Evolutionary conservation across 2,888 invertebrate genomes (phyloP), one percentile per base, ranked within the genome.

Genomic region (Dilophus febrilis): DNA sequence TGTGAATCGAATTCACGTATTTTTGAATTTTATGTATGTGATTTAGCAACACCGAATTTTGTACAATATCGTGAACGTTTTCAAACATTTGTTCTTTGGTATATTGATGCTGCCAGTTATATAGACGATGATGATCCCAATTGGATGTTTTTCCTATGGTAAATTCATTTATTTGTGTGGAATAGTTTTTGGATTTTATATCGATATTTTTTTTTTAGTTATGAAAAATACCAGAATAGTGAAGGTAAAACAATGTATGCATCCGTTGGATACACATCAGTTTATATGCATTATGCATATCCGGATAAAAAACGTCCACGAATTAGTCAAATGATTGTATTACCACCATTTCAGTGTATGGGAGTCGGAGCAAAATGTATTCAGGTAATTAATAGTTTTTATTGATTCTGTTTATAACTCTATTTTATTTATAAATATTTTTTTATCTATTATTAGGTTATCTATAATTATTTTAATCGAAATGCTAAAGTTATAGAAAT

Each of bases 271-370:
- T 95, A 87, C 61, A 77, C 83, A 37, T 87, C 91, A 0, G 81
- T 90, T 33, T 98, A 95, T 64, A 80, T 86, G 48, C 98, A 92
- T 64, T 98, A 87, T 58, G 85, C 87, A 3, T 94, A 92, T 62
- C 94, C 95, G 0, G 71, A 74, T 44, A 77, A 83, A 56, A 74
- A 75, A 39, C 72, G 97, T 26, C 88, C 94, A 4, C 72, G 97
- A 43, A 83, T 98, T 46, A 87, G 91, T 46, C 95, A 97, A 63
- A 80, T 92, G 57, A 68, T 95, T 42, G 72, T 95, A 33, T 61
- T 97, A 46, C 95, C 95, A n/a, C 86, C 90, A 0, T 92, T 83
- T 58, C 86, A 92, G 59, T 92, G 95, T 1, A 28, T 36, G 16
- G 36, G 36, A 12, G 28, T 36, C 11, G 36, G 13, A 4, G 16